Percentiles rank a stretch among this genome's conserved stretches.
Evolutionary conservation across 2,888 invertebrate genomes (phyloP).

Genomic region (Eurytoma californica): DNA sequence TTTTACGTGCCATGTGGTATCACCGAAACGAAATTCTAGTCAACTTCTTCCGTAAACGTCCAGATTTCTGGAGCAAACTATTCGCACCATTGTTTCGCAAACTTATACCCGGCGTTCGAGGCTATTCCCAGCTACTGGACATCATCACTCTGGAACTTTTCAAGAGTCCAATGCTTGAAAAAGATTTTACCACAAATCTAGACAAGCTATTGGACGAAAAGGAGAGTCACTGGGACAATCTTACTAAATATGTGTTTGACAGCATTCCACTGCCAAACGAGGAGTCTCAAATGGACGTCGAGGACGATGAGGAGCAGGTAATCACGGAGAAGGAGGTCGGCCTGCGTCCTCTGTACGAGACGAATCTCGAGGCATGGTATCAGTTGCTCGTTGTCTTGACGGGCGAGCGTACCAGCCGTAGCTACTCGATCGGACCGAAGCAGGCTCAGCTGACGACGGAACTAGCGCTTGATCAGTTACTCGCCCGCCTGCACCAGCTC

Average conservation of each 20-base stretch:
- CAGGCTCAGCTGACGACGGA: constrained; percentile 67
- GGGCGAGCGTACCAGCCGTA: constrained; percentile 66
- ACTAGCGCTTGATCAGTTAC: constrained; percentile 66
- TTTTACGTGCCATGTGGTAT: constrained; percentile 74
- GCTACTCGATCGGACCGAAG: constrained; percentile 61
- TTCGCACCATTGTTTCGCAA: constrained; percentile 70
- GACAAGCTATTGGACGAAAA: constrained; percentile 69
- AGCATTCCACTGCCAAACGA: constrained; percentile 48
- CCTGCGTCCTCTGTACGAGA: constrained; percentile 66
- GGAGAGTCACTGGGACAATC: constrained; percentile 65
- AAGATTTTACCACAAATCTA: constrained; percentile 68
- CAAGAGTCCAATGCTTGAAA: constrained; percentile 67
- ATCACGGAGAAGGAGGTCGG: constrained; percentile 57
- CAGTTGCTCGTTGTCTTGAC: constrained; percentile 72
- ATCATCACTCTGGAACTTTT: constrained; percentile 73
- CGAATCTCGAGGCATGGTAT: constrained; percentile 72
- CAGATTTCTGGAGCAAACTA: constrained; percentile 72
- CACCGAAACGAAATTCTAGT: constrained; percentile 73
- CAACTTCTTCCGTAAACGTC: constrained; percentile 71
- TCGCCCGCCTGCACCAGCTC: constrained; percentile 64
- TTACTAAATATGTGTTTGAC: constrained; percentile 66
- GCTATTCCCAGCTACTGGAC: constrained; percentile 72
- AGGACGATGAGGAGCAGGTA: constrained; percentile 50
- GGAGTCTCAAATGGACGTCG: neutral
- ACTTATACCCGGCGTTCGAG: constrained; percentile 65